phyloP scores from a whole-genome alignment of 2,797 vertebrate genomes.

The Eremophila alpestris region DNA sequence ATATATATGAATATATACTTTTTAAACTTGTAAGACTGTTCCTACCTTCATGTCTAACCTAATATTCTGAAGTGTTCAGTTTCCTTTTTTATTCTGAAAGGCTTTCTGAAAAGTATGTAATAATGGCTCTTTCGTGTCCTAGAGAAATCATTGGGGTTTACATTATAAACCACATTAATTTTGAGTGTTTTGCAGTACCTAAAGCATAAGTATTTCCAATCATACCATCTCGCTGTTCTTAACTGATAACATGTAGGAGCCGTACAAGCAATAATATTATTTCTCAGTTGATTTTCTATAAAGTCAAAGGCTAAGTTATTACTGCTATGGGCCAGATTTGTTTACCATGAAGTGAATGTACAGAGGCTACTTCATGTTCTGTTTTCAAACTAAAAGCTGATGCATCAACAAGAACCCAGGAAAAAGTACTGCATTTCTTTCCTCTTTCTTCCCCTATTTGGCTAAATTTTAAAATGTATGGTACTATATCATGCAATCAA shows the following conservation, averaged over 20 bases:
- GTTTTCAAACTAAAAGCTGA: background rate
- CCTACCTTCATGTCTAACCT: slow-evolving; percentile 60
- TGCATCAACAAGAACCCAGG: background rate
- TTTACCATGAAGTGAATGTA: background rate
- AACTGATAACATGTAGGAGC: background rate
- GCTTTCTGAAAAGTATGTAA: background rate
- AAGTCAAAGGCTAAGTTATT: background rate
- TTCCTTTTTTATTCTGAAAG: background rate
- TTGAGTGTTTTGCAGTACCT: background rate
- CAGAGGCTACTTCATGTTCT: background rate
- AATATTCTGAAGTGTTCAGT: slow-evolving; percentile 38
- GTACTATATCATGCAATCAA: background rate
- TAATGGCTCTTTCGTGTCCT: background rate
- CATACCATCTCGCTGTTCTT: background rate
- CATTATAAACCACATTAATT: background rate
- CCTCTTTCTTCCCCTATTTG: background rate
- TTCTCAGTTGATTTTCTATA: background rate
- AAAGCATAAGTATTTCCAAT: background rate
- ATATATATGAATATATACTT: background rate
- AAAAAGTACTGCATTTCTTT: background rate
- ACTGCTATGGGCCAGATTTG: background rate
- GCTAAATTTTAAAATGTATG: background rate
- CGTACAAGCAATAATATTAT: background rate
- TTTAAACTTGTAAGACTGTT: slow-evolving; percentile 60
- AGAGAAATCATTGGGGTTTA: background rate